A percentile compares a stretch with the other conserved stretches of the same genome.
These are phyloP conservation scores for Oconnorella tubifera DNA, from an alignment of 2,888 invertebrate genomes.

Conservation along the genomic window DNA sequence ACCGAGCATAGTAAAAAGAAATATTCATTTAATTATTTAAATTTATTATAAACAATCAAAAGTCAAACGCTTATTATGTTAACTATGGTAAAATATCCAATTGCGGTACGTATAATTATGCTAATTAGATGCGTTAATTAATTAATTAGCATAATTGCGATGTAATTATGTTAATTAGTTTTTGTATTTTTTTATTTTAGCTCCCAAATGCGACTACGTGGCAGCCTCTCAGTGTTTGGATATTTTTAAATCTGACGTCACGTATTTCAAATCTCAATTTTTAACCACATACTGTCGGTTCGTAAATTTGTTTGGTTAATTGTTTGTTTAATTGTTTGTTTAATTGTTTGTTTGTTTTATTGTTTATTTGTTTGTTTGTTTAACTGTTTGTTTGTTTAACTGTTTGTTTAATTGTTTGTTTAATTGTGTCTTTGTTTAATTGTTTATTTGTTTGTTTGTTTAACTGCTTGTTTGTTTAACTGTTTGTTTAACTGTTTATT, in stretches of 20 bases:
- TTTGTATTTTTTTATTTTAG: too few species aligned
- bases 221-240: neutral
- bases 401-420: neutral
- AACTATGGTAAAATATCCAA: too few species aligned
- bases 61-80: too few species aligned
- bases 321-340: too few species aligned
- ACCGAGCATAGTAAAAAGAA: too few species aligned
- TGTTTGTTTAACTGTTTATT: neutral
- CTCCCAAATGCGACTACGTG: neutral
- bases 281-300: neutral
- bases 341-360: too few species aligned
- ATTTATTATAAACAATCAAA: neutral
- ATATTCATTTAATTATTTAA: neutral
- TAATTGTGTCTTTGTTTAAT: neutral
- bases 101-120: too few species aligned
- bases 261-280: neutral
- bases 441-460: neutral
- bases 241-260: neutral
- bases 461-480: neutral
- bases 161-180: too few species aligned
- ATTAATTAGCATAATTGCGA: too few species aligned
- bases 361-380: too few species aligned
- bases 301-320: too few species aligned
- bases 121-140: too few species aligned
- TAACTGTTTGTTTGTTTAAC: neutral